Base-by-base conservation (phyloP, 2,888 invertebrate species). In the Noctua janthe region DNA sequence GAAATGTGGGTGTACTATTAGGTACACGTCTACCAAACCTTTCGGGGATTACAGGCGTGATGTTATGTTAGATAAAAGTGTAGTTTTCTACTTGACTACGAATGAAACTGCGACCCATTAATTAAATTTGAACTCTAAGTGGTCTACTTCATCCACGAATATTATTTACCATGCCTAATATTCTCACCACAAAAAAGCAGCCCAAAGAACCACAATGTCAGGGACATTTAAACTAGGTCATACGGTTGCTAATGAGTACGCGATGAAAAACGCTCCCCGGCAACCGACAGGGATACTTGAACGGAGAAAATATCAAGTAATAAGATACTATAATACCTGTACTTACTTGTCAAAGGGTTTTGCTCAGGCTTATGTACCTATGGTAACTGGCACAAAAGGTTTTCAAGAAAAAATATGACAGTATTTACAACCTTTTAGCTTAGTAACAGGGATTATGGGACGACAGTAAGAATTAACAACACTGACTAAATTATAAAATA, bases 171-270 rank as follows among this genome's bases (percentile, higher is more conserved):
- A 35, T 35, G n/a, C 17, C 35, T 3, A 35, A 39, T 54, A 39
- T 29, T n/a, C n/a, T 39, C 17, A n/a, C 49, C 17, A 67, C 56
- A 59, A 35, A 64, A 47, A 70, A 17, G 1, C 7, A 56, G 54
- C 23, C 71, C 15, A 47, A 74, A 74, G 82, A 23, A 74, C 39
- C 39, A 64, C 67, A 82, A 82, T 76, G 81, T 74, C 76, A 85
- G 64, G 76, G 76, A 81, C 54, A 49, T 62, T 49, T 47, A 29
- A 84, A 81, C 49, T 81, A 74, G 84, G 85, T 85, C 84, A 85
- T 47, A 20, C 59, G 76, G 82, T 67, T 56, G 66, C 76, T 85
- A 81, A 85, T 84, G 71, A 71, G 64, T 13, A 62, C 47, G n/a
- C 76, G 54, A 49, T 51, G 39, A 82, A 76, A 79, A 82, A 35